Evolutionary conservation across 1,140 invertebrate species (phyloP).

Genomic region (Tigriopus japonicus): DNA sequence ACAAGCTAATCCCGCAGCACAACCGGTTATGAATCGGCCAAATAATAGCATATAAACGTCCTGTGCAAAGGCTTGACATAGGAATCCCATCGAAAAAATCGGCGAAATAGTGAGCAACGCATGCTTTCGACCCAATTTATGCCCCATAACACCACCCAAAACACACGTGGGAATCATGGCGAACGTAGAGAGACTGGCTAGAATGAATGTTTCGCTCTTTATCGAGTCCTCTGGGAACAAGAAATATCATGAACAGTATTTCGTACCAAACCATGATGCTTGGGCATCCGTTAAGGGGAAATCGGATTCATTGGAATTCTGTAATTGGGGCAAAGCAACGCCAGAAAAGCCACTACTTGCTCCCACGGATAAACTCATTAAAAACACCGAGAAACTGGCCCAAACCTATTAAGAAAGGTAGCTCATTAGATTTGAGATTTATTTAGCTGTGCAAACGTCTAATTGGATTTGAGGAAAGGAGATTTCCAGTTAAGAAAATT

Average conservation of each 20-base stretch:
- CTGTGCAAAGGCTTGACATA: background rate
- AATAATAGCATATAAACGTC: background rate
- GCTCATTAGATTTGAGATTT: too few relatives aligned
- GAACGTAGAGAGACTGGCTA: constrained; percentile 3
- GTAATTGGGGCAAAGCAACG: background rate
- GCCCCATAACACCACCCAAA: constrained; percentile 1
- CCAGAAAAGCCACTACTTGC: background rate
- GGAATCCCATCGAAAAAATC: background rate
- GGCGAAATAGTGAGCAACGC: background rate
- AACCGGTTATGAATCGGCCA: constrained; percentile 6
- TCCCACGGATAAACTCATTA: background rate
- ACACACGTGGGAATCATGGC: constrained; percentile 7
- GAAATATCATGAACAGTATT: background rate
- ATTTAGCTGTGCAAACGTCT: too few relatives aligned
- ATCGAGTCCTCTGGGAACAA: background rate
- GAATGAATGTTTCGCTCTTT: background rate
- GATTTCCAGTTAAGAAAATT: too few relatives aligned
- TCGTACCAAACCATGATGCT: background rate
- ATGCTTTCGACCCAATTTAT: background rate
- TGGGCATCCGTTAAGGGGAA: background rate
- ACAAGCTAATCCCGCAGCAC: background rate
- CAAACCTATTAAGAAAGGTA: background rate
- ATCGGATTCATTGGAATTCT: background rate
- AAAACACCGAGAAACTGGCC: background rate
- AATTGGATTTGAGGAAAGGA: too few relatives aligned